Evolutionary conservation across 2,888 invertebrate genomes (phyloP).

Genomic region (Andrena chrysosceles): DNA sequence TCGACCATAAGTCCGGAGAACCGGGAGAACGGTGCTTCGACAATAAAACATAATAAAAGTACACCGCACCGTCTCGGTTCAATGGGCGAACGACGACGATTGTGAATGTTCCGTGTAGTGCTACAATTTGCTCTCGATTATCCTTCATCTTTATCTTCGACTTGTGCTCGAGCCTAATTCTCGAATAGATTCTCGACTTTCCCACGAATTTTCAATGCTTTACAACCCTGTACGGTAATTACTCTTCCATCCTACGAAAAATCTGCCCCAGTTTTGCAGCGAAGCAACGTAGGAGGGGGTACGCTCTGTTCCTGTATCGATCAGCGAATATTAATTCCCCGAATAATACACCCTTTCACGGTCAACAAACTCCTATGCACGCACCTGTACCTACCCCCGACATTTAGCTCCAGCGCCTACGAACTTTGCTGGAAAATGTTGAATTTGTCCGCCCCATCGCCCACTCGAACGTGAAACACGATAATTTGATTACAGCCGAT

Average conservation of each 20-base stretch:
- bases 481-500: not conserved
- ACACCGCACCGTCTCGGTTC: constrained; percentile 40
- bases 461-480: not conserved
- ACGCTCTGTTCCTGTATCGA: not conserved
- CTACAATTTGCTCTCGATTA: constrained; percentile 26
- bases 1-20: constrained; percentile 19
- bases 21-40: constrained; percentile 25
- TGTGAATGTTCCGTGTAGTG: not conserved
- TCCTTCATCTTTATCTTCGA: constrained; percentile 25
- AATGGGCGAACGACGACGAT: constrained; percentile 13
- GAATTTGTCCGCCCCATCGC: constrained; percentile 6
- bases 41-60: constrained; percentile 39
- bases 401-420: constrained; percentile 16
- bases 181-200: not conserved
- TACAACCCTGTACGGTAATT: too few relatives aligned
- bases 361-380: not conserved
- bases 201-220: too few relatives aligned
- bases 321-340: not conserved
- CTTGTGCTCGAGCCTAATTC: not conserved
- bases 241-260: not conserved
- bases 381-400: not conserved
- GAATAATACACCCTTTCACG: constrained; percentile 1
- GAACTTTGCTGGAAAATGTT: not conserved
- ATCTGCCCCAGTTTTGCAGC: not conserved
- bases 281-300: not conserved